A percentile compares a stretch with the other conserved stretches of the same genome.
Evolutionary conservation across 2,888 invertebrate genomes (phyloP).

Genomic region (Germaria angustata): DNA sequence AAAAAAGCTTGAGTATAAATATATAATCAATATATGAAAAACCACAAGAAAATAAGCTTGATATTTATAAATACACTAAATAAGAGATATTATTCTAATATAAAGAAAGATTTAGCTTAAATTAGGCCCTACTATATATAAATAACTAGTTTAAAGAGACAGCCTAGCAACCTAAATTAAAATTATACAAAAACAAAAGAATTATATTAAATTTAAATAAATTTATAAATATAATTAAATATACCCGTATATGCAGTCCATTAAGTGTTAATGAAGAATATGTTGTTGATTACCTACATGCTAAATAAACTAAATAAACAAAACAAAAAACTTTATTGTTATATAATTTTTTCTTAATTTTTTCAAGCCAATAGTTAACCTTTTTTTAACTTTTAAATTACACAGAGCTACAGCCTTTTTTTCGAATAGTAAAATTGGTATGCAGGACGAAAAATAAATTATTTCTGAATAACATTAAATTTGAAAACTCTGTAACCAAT

Average conservation of each 20-base stretch:
- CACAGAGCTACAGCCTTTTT: not conserved
- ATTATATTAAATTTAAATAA: slow-evolving; percentile 8
- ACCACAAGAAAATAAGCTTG: not conserved
- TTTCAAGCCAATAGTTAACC: not conserved
- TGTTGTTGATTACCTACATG: slow-evolving; percentile 56
- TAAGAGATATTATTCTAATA: not conserved
- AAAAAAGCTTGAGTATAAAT: slow-evolving; percentile 51
- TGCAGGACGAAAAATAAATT: no score
- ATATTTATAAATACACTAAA: slow-evolving; percentile 55
- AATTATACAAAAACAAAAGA: not conserved
- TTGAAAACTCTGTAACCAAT: no score
- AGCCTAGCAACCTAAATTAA: slow-evolving; percentile 41
- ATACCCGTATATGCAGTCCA: slow-evolving; percentile 52
- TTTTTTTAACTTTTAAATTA: slow-evolving; percentile 2
- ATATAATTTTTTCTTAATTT: not conserved
- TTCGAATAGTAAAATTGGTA: no score
- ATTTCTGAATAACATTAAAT: no score
- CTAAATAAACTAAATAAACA: slow-evolving; percentile 31
- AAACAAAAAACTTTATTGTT: slow-evolving; percentile 29
- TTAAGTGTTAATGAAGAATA: slow-evolving; percentile 50
- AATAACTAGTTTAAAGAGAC: slow-evolving; percentile 30
- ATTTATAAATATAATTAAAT: slow-evolving; percentile 18
- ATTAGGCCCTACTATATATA: slow-evolving; percentile 52
- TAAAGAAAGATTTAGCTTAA: slow-evolving; percentile 53
- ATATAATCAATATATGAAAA: slow-evolving; percentile 8